Evolutionary conservation across 1,140 invertebrate species (phyloP).

Genomic region (Drosophila saltans): DNA sequence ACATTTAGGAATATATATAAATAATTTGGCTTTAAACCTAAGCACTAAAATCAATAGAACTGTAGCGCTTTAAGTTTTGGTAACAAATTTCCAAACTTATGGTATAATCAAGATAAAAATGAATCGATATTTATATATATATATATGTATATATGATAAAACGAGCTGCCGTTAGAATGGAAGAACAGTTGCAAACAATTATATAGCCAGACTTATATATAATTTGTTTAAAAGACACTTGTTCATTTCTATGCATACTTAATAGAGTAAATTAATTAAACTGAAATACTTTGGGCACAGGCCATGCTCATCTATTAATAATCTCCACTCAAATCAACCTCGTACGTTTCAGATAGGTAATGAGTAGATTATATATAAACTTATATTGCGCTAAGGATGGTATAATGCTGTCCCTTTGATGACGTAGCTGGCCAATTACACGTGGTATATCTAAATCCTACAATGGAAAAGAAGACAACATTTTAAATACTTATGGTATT

Average conservation of each 20-base stretch:
- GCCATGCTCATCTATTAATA: not conserved
- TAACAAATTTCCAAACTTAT: conserved; percentile 55
- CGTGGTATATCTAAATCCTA: conserved; percentile 91
- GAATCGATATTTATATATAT: conserved; percentile 2
- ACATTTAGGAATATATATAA: conserved; percentile 41
- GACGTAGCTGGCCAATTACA: conserved; percentile 89
- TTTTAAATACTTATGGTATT: too few relatives aligned
- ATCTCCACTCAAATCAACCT: conserved; percentile 88
- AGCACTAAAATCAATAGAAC: conserved; percentile 61
- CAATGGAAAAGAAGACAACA: not conserved
- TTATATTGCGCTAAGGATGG: conserved; percentile 94
- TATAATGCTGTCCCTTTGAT: conserved; percentile 93
- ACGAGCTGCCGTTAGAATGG: conserved; percentile 32
- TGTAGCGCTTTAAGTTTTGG: conserved; percentile 42
- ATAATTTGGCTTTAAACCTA: conserved; percentile 74
- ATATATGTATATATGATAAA: conserved; percentile 28
- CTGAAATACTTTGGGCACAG: conserved; percentile 28
- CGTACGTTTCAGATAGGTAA: conserved; percentile 93
- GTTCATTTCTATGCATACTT: conserved; percentile 37
- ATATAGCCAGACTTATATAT: conserved; percentile 36
- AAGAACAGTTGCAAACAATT: conserved; percentile 38
- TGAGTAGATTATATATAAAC: conserved; percentile 93
- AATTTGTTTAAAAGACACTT: conserved; percentile 26
- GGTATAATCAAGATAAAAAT: conserved; percentile 36
- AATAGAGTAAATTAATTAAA: conserved; percentile 23